These are phyloP conservation scores for Pelecanus crispus DNA, from an alignment of 2,113 vertebrate genomes.

Conservation along the genomic window DNA sequence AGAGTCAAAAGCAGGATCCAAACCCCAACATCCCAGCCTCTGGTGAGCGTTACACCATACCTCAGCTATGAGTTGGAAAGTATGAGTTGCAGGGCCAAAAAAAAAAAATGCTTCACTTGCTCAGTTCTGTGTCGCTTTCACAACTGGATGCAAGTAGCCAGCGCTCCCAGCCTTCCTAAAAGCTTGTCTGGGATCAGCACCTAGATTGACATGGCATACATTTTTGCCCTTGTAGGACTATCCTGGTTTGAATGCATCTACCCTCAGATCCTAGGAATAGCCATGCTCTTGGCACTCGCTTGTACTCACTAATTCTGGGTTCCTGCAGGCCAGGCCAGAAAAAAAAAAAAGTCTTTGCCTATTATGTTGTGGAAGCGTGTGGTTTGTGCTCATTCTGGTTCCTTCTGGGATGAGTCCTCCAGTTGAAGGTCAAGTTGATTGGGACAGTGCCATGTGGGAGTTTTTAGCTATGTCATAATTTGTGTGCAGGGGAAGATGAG, in stretches of 20 bases:
- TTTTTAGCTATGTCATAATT: not conserved
- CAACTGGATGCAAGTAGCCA: not conserved
- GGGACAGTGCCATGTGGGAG: not conserved
- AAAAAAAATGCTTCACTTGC: not conserved
- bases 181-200: not conserved
- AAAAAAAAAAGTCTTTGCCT: not conserved
- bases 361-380: not conserved
- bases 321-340: not conserved
- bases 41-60: not conserved
- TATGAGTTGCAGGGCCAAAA: not conserved
- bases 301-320: not conserved
- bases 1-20: not conserved
- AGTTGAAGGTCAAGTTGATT: not conserved
- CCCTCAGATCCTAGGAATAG: not conserved
- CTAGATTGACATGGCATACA: not conserved
- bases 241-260: not conserved
- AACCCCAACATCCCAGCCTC: not conserved
- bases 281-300: accelerated
- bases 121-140: not conserved
- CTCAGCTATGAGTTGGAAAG: not conserved
- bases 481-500: not conserved
- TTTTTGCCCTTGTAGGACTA: not conserved
- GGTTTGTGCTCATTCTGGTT: not conserved
- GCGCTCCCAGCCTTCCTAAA: not conserved
- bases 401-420: not conserved